phyloP scores from a whole-genome alignment of 2,888 invertebrate species.

The Colletes collaris region DNA sequence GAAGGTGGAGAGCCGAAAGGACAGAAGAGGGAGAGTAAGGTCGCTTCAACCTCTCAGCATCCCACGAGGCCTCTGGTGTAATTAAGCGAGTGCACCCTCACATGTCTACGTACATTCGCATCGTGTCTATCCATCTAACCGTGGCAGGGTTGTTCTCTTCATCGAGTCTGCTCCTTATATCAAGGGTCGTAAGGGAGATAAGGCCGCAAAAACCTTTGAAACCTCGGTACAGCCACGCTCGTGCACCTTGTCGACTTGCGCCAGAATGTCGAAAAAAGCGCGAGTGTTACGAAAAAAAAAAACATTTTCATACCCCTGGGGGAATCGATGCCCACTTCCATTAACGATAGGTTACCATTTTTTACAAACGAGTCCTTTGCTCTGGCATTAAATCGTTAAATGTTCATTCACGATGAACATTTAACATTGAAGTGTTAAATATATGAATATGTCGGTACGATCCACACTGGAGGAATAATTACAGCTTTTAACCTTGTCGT shows the following conservation, averaged over 20 bases:
- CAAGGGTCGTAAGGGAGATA: constrained; percentile 68
- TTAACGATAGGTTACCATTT: constrained; percentile 37
- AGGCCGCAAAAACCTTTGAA: constrained; percentile 76
- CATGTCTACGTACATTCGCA: constrained; percentile 81
- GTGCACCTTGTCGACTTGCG: constrained; percentile 56
- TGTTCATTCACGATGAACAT: too few species aligned
- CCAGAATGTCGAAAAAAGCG: constrained; percentile 55
- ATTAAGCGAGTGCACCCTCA: constrained; percentile 83
- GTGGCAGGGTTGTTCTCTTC: constrained; percentile 74
- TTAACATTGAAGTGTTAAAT: too few species aligned
- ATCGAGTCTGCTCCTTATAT: constrained; percentile 57
- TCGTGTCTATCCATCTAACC: constrained; percentile 80
- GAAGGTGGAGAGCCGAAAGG: constrained; percentile 63
- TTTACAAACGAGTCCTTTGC: background rate
- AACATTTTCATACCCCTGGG: constrained; percentile 26
- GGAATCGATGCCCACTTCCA: constrained; percentile 50
- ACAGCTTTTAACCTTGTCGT: too few species aligned
- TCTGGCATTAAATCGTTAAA: too few species aligned
- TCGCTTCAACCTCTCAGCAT: constrained; percentile 79
- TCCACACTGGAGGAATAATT: too few species aligned
- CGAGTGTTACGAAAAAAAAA: constrained; percentile 18
- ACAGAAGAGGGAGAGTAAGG: constrained; percentile 74
- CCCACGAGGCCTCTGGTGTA: constrained; percentile 82
- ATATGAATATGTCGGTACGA: too few species aligned
- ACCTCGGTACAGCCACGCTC: constrained; percentile 60